These are phyloP conservation scores for Ivindomyrus marchei DNA, from an alignment of 2,113 vertebrate genomes.

Conservation along the genomic window DNA sequence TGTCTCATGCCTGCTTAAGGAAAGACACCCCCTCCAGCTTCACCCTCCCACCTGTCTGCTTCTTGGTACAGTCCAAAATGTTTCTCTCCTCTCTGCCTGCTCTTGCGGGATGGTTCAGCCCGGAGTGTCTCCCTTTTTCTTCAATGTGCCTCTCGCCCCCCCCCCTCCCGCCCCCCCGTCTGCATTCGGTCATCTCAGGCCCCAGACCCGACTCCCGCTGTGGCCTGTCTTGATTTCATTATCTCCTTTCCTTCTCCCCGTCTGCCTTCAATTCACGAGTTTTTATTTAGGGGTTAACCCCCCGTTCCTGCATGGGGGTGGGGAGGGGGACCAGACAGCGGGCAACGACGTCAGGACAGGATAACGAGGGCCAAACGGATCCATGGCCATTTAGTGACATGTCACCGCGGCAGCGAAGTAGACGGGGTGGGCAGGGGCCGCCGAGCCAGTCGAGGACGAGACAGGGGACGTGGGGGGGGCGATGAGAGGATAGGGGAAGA, in stretches of 20 bases:
- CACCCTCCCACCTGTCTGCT: background rate
- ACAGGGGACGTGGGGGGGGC: too few relatives aligned
- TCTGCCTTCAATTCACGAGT: slow-evolving; percentile 14
- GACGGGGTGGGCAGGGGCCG: background rate
- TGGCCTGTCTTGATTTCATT: slow-evolving; percentile 12
- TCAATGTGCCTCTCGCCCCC: background rate
- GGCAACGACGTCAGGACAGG: background rate
- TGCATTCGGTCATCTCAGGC: background rate
- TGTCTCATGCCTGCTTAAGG: background rate
- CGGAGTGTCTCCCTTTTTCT: background rate
- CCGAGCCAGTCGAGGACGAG: background rate
- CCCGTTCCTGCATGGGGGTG: background rate
- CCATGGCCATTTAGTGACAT: background rate
- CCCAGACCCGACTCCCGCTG: background rate
- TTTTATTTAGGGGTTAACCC: slow-evolving; percentile 13
- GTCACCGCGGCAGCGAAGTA: background rate
- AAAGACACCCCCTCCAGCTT: background rate
- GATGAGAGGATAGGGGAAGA: too few relatives aligned
- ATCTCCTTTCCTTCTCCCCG: background rate
- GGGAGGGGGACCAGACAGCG: background rate
- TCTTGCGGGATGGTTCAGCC: background rate
- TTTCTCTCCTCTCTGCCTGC: background rate
- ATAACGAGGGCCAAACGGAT: background rate
- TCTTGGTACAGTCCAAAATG: background rate
- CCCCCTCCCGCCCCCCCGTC: too few relatives aligned